Evolutionary conservation across 2,888 invertebrate species (phyloP).

Genomic region (Phrixothrix hirtus): DNA sequence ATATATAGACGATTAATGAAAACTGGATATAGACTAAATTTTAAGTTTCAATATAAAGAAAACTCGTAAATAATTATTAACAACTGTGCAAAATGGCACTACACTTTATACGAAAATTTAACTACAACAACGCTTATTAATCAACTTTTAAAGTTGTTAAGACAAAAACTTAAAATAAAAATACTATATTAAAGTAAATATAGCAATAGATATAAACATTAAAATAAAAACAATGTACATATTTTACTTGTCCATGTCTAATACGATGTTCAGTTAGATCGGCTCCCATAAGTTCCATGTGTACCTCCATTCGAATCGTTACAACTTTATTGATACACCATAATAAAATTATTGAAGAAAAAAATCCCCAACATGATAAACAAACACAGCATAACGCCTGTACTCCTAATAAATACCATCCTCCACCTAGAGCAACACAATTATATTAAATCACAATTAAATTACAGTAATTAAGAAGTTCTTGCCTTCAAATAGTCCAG

Average conservation of each 20-base stretch:
- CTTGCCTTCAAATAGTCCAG: conserved; percentile 73
- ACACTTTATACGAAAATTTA: background rate
- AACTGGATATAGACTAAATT: too few species aligned
- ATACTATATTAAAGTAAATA: background rate
- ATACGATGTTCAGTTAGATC: conserved; percentile 87
- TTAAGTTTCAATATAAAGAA: too few species aligned
- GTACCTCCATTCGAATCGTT: conserved; percentile 82
- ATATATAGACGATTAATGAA: too few species aligned
- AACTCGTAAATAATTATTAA: too few species aligned
- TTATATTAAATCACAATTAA: too few species aligned
- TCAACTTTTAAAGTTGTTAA: too few species aligned
- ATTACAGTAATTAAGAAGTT: too few species aligned
- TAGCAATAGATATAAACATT: background rate
- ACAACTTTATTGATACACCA: conserved; percentile 79
- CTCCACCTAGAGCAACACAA: conserved; percentile 79
- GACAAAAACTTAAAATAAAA: background rate
- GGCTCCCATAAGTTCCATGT: conserved; percentile 86
- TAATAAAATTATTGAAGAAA: conserved; percentile 71
- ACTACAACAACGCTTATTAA: too few species aligned
- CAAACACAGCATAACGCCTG: conserved; percentile 75
- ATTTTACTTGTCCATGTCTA: conserved; percentile 67
- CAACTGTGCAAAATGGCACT: too few species aligned
- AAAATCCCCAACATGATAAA: conserved; percentile 73
- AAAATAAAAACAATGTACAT: background rate
- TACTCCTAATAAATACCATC: conserved; percentile 83